Conservation (phyloP, 2,113 vertebrate species). For the Cebidichthys violaceus region DNA sequence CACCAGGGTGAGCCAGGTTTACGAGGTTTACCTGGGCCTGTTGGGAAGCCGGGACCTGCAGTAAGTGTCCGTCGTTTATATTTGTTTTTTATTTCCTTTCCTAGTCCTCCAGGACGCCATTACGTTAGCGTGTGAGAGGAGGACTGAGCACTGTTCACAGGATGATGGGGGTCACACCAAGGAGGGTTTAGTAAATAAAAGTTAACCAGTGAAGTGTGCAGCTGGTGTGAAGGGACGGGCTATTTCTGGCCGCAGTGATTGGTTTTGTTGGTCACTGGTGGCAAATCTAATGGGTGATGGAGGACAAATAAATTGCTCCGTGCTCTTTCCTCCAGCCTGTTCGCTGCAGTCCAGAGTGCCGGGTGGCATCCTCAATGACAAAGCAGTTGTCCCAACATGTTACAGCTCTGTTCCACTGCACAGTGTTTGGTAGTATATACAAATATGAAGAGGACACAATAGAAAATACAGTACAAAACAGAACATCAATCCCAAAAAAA, state of each 20-base stretch:
- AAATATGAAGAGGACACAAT: background rate
- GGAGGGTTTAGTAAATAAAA: slow-evolving; percentile 30
- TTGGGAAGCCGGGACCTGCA: slow-evolving; percentile 84
- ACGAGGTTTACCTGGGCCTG: slow-evolving; percentile 81
- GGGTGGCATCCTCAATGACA: background rate
- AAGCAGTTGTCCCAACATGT: background rate
- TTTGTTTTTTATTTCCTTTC: slow-evolving; percentile 14
- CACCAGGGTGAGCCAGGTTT: slow-evolving; percentile 86
- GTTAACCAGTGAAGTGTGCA: slow-evolving; percentile 27
- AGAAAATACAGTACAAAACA: background rate
- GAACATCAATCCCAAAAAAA: background rate
- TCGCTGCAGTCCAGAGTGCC: background rate
- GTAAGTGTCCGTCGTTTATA: slow-evolving; percentile 73
- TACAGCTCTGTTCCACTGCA: background rate
- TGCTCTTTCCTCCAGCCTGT: background rate
- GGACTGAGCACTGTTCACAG: slow-evolving; percentile 12
- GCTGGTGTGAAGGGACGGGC: slow-evolving; percentile 23
- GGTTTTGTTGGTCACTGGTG: slow-evolving; percentile 40
- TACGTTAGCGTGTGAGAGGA: background rate
- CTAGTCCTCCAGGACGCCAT: background rate
- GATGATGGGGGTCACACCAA: slow-evolving; percentile 33
- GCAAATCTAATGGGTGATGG: slow-evolving; percentile 28
- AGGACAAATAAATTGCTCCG: slow-evolving; percentile 24
- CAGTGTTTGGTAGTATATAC: background rate
- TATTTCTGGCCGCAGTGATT: slow-evolving; percentile 32